These are phyloP conservation scores for Mamestra configurata DNA, from an alignment of 1,140 invertebrate genomes.

Conservation along the genomic window DNA sequence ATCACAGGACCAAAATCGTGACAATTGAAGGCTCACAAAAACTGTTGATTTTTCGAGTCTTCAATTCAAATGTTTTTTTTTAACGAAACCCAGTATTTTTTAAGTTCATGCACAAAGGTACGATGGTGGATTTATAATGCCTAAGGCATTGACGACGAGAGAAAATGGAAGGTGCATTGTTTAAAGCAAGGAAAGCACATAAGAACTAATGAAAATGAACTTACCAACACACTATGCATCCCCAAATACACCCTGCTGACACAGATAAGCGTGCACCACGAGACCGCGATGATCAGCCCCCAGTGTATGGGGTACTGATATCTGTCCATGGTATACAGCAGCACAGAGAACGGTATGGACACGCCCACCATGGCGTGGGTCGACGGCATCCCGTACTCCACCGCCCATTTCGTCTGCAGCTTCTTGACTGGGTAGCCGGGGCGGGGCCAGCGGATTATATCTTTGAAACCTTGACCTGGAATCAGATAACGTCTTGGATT, in stretches of 20 bases:
- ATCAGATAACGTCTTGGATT: slow-evolving; percentile 28
- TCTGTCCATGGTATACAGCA: slow-evolving; percentile 92
- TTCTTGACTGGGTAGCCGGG: slow-evolving; percentile 94
- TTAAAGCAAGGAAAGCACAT: too few relatives aligned
- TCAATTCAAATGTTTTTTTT: too few relatives aligned
- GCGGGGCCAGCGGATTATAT: slow-evolving; percentile 95
- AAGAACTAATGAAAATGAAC: slow-evolving; percentile 52
- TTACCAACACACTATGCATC: slow-evolving; percentile 96
- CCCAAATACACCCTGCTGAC: slow-evolving; percentile 96
- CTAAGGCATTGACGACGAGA: too few relatives aligned
- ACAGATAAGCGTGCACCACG: slow-evolving; percentile 94
- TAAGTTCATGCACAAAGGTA: too few relatives aligned
- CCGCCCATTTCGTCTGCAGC: slow-evolving; percentile 94
- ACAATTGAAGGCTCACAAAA: too few relatives aligned
- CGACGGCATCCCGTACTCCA: slow-evolving; percentile 98
- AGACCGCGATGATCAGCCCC: slow-evolving; percentile 88
- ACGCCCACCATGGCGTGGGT: slow-evolving; percentile 97
- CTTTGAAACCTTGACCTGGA: slow-evolving; percentile 96
- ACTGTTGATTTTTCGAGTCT: too few relatives aligned
- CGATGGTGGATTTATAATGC: too few relatives aligned
- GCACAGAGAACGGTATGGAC: slow-evolving; percentile 94
- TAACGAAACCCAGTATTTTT: too few relatives aligned
- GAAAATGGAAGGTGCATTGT: too few relatives aligned
- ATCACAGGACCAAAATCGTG: too few relatives aligned
- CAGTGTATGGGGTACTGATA: slow-evolving; percentile 92